Evolutionary conservation across 2,797 vertebrate genomes (phyloP), one percentile per base, ranked within the genome.

Genomic region (Ficedula albicollis): DNA sequence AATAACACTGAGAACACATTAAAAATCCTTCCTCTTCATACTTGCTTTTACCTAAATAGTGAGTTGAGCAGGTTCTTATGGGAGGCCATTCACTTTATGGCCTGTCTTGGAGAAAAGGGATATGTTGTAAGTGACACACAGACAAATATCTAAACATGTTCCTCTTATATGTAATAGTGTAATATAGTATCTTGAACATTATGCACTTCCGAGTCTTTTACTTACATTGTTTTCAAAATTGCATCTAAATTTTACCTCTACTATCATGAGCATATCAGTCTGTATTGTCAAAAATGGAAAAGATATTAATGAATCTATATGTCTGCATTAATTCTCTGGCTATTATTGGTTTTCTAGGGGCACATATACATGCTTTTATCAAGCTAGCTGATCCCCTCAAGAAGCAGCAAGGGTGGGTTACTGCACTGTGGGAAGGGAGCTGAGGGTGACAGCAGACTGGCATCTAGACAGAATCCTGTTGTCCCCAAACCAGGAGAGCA

Each of bases 311-410:
- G 9, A 4, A 52, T 52, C 19, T 41, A 3, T 32, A 66, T 10
- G 3, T 41, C 39, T 76, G 14, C 30, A 55, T 76, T 54, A 51
- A 26, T 87, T 46, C 12, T 84, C 30, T 55, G 41, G 41, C 10
- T 68, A 4, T 32, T 51, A 4, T 38, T 73, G 8, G 15, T 14
- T 56, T 84, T 64, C 74, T 41, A 19, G 13, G 13, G 6, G 4
- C 4, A 67, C 8, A 34, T 58, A 41, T 56, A 5, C 13, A 21
- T 46, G 5, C 14, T 84, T 64, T 51, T 18, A 49, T 44, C n/a
- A 43, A 48, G 34, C 7, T 62, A 25, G 4, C 22, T 70, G 32
- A 62, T 36, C 5, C 9, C 1, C 1, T 36, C 3, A 2, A 22
- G 34, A 77, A 76, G 38, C 5, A 46, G 23, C 11, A 76, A 49